These are phyloP conservation scores for Pseudochaenichthys georgianus DNA, from an alignment of 2,797 vertebrate species.

Conservation along the genomic window DNA sequence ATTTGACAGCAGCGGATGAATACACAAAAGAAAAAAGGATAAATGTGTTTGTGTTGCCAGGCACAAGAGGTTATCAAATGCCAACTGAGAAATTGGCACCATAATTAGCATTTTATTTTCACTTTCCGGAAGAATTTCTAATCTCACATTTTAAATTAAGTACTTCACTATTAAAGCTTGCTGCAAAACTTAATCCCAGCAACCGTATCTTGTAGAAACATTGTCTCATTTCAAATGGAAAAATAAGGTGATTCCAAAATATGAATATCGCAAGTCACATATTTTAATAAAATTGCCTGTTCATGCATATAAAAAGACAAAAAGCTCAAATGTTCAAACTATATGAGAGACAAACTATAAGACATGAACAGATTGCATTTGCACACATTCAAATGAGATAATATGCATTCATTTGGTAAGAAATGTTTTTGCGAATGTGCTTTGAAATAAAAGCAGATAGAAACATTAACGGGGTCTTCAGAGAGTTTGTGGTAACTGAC, in stretches of 20 bases:
- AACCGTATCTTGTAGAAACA: background rate
- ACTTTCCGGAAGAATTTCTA: background rate
- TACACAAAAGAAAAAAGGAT: background rate
- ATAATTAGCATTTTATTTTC: background rate
- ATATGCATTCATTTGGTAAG: background rate
- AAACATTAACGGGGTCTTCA: background rate
- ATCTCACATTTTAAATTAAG: background rate
- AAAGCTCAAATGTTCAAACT: background rate
- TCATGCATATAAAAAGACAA: background rate
- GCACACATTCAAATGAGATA: background rate
- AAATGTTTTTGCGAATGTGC: background rate
- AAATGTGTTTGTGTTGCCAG: background rate
- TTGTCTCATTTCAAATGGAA: background rate
- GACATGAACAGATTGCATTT: background rate
- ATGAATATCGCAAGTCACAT: background rate
- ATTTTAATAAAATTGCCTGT: background rate
- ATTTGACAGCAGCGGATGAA: slow-evolving; percentile 30
- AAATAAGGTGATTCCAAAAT: background rate
- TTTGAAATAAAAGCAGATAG: background rate
- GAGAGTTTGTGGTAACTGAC: background rate
- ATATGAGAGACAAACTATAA: background rate
- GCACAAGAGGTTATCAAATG: background rate
- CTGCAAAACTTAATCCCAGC: background rate
- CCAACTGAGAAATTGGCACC: background rate
- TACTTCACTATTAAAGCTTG: background rate